A percentile compares a stretch with the other conserved stretches of the same genome.
phyloP scores from a whole-genome alignment of 92 coral and sea anemone species.

The Anthopleura xanthogrammica region DNA sequence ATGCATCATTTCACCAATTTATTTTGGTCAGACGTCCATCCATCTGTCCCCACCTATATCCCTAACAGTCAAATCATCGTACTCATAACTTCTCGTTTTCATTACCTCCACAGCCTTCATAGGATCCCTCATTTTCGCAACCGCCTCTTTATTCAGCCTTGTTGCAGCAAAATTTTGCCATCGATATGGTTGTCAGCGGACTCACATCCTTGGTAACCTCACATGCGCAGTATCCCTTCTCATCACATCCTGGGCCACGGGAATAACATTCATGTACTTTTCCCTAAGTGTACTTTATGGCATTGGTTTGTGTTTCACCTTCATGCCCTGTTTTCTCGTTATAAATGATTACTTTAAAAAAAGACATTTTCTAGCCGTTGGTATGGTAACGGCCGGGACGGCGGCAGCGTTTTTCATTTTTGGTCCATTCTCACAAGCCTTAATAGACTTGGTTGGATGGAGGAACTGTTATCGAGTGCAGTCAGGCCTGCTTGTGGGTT shows the following conservation, averaged over 20 bases:
- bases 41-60: not conserved
- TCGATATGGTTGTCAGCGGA: constrained; percentile 19
- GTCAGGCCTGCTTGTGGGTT: not conserved
- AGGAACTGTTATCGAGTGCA: constrained; percentile 7
- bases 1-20: no score
- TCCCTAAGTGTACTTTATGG: constrained; percentile 9
- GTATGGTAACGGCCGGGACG: constrained; percentile 11
- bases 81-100: not conserved
- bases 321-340: constrained; percentile 10
- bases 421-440: not conserved
- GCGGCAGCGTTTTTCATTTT: constrained; percentile 4
- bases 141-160: not conserved
- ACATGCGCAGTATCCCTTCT: constrained; percentile 11
- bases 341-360: not conserved
- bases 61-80: not conserved
- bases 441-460: constrained; percentile 8
- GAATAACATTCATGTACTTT: not conserved
- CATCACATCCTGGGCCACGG: constrained; percentile 17
- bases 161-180: constrained; percentile 8
- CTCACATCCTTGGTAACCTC: constrained; percentile 12
- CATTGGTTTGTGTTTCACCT: not conserved
- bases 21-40: not conserved
- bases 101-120: not conserved
- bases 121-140: constrained; percentile 2
- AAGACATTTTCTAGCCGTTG: constrained; percentile 2